A percentile compares a stretch with the other conserved stretches of the same genome.
These are phyloP conservation scores for Macquaria ambigua DNA, from an alignment of 2,113 vertebrate species.

Conservation along the genomic window DNA sequence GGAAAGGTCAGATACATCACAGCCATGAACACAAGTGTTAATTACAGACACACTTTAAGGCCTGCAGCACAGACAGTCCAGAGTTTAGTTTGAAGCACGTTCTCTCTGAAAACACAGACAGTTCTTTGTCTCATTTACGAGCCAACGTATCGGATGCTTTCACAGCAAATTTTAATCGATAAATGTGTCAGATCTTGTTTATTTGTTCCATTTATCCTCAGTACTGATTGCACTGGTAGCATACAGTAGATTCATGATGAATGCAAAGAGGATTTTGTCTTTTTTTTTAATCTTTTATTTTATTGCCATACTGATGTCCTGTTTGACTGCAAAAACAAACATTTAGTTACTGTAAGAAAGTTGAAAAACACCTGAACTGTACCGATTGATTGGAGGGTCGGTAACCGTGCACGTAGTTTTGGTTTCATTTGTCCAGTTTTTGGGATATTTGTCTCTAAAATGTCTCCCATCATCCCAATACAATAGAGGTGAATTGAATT, in stretches of 20 bases:
- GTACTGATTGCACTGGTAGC: background rate
- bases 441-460: no score
- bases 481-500: no score
- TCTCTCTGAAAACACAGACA: background rate
- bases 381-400: no score
- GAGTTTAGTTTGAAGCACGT: background rate
- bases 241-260: background rate
- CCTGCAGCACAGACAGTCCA: background rate
- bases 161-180: background rate
- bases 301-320: no score
- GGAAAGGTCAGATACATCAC: conserved; percentile 15
- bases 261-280: background rate
- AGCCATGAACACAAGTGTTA: background rate
- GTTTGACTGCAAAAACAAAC: no score
- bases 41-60: conserved; percentile 1
- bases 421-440: no score
- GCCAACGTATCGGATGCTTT: background rate
- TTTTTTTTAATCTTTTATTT: no score
- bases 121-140: background rate
- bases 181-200: background rate
- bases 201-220: background rate
- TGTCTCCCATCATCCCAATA: no score
- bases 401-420: no score
- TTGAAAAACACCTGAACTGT: no score
- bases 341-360: no score